These are phyloP conservation scores for Cheirogaleus major DNA, from an alignment of 2,797 vertebrate species.

Conservation along the genomic window DNA sequence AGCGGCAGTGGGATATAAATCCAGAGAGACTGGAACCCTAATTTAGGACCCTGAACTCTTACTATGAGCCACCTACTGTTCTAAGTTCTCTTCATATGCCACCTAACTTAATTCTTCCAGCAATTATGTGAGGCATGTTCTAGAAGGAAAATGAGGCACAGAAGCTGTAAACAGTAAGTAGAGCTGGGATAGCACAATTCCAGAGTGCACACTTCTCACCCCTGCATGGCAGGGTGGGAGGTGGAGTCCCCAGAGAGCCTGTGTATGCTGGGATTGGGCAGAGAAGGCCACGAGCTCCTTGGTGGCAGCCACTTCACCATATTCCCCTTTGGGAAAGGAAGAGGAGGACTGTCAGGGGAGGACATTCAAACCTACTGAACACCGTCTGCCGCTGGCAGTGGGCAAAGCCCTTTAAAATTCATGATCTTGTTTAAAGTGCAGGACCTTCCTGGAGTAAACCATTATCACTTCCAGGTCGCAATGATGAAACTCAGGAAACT, in stretches of 20 bases:
- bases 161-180: neutral
- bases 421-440: neutral
- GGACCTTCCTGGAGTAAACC: neutral
- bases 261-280: neutral
- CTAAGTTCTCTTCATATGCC: neutral
- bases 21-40: neutral
- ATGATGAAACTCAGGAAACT: neutral
- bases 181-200: neutral
- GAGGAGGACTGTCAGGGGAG: neutral
- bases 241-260: neutral
- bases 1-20: neutral
- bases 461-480: neutral
- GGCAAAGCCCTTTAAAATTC: neutral
- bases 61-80: neutral
- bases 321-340: neutral
- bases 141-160: neutral
- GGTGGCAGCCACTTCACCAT: fast-evolving
- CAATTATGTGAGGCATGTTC: neutral
- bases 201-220: neutral
- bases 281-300: neutral
- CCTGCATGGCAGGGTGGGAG: neutral
- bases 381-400: neutral
- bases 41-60: neutral
- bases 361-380: neutral
- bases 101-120: neutral